Base-by-base conservation (phyloP, 2,888 invertebrate genomes). In the Drosophila emarginata region DNA sequence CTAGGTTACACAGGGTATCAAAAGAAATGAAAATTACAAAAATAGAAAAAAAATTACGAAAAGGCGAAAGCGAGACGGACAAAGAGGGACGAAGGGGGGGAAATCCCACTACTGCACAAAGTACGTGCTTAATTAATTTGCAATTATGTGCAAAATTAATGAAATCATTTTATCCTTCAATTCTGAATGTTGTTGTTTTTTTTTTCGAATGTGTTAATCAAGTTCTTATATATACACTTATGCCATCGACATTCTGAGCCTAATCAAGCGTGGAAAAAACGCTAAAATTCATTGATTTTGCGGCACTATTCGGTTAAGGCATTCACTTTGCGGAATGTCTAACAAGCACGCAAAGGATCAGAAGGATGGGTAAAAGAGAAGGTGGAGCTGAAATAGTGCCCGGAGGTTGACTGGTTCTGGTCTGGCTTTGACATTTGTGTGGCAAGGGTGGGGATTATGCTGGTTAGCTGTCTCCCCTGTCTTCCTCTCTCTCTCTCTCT, bases 281-380 rank as follows among this genome's bases (percentile, higher is more conserved):
- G 80, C 77, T 80, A 79, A 80, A 86, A 80, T 86, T 86, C 83
- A 88, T 82, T 82, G 88, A 82, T 88, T 82, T 86, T 88, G 87
- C 78, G 84, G 85, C 88, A 83, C 88, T 83, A 86, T 74, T 45
- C 45, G 45, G 45, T 45, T 77, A 80, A 65, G 81, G 69, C 68
- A 72, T 72, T 82, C 18, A 21, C 21, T 21, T 21, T 70, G 40
- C 51, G 51, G 72, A 75, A 81, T 81, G 81, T 71, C 72, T 60
- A 61, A 71, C 67, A 72, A 71, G 76, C 88, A 88, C 85, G 88
- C 84, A 82, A 85, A 54, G 18, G 9, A 21, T 15, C 11, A 4
- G 11, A 26, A 40, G 32, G 32, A 32, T 32, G 11, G 1, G 32
- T 32, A 11, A 11, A 11, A 12, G 37, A 28, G 36, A 23, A 28